Base-by-base conservation (phyloP, 1,140 invertebrate species). In the Pomacea maculata region DNA sequence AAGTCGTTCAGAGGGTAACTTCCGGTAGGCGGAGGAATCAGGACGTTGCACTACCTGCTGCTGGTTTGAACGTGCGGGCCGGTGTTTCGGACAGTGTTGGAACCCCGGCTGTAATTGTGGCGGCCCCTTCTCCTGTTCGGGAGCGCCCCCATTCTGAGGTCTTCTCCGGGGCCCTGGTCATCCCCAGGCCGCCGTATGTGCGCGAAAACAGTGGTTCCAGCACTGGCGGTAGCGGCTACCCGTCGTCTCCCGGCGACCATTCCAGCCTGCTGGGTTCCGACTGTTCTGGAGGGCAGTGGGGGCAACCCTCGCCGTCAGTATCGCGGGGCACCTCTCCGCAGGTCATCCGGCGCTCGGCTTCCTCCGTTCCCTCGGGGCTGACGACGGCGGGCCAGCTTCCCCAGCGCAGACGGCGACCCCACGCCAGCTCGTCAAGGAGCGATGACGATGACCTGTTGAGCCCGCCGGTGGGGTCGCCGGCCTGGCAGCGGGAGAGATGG, bases 141-240 rank as follows among this genome's bases (percentile, higher is more conserved):
- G 85, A 83, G 29, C 79, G 83, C 54, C 86, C 84, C 8, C 78
- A 80, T 75, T 85, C 84, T 21, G 86, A 87, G 78, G 78, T 80
- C 45, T 84, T 80, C 79, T 77, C 75, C 10, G 79, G 84, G 54
- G 82, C 77, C 83, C 82, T 87, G 77, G 83, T 77, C 85, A 87
- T 87, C 85, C 86, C 86, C 78, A 81, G 81, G 80, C 85, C 85
- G 29, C n/a, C 82, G 21, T 87, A 86, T 79, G 45, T 83, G 61
- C 79, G 85, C 57, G 83, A 87, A 76, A 86, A 83, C 82, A 87
- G 86, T 78, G 34, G 64, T 11, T 70, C 65, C 45, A 77, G 72
- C n/a, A 81, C 83, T 25, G 83, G 83, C 78, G 67, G 85, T 63
- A 82, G 80, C 74, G 86, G 82, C 83, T 79, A 76, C 65, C 68